A percentile compares a stretch with the other conserved stretches of the same genome.
Evolutionary conservation across 2,113 vertebrate genomes (phyloP).

Genomic region (Phaethon lepturus): DNA sequence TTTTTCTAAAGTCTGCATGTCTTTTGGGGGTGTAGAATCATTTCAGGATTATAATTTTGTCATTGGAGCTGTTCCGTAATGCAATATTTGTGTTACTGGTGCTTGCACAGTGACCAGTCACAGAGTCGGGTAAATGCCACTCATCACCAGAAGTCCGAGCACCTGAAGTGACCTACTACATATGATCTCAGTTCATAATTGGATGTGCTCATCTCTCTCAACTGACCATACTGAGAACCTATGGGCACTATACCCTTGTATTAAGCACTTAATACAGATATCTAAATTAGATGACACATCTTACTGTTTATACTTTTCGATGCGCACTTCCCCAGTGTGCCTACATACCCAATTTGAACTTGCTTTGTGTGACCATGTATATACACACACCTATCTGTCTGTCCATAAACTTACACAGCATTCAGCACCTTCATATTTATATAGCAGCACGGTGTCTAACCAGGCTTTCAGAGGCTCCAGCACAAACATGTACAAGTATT

Average conservation of each 20-base stretch:
- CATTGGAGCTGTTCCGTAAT: background rate
- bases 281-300: background rate
- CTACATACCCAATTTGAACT: background rate
- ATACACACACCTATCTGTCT: background rate
- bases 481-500: background rate
- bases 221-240: background rate
- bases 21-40: background rate
- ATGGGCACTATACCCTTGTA: background rate
- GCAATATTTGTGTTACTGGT: background rate
- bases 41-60: background rate
- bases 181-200: background rate
- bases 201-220: background rate
- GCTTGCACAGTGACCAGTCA: background rate
- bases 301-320: background rate
- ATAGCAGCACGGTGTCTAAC: background rate
- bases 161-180: background rate
- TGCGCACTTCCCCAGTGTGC: background rate
- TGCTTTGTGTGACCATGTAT: background rate
- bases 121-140: background rate
- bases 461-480: background rate
- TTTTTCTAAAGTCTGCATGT: background rate
- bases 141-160: background rate
- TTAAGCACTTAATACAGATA: background rate
- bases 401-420: background rate
- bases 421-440: background rate